These are phyloP conservation scores for Centrocercus urophasianus DNA, from an alignment of 2,113 vertebrate genomes.

Conservation along the genomic window DNA sequence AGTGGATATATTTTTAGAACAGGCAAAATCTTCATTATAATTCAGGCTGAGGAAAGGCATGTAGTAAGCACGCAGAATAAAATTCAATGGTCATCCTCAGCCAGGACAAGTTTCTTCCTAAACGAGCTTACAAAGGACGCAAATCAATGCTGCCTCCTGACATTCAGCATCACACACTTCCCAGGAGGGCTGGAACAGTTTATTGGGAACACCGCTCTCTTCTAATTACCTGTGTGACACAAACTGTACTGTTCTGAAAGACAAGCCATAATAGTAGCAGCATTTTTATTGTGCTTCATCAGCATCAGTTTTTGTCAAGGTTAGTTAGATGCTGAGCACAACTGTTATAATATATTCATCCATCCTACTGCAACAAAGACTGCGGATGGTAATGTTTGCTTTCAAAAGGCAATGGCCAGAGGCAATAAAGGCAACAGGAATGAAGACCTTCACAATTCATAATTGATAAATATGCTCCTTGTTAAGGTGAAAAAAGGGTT, in stretches of 20 bases:
- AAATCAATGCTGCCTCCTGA: conserved; percentile 29
- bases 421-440: not conserved
- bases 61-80: not conserved
- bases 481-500: not conserved
- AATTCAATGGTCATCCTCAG: not conserved
- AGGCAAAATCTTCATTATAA: not conserved
- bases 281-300: conserved; percentile 18
- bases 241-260: conserved; percentile 13
- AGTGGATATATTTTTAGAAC: conserved; percentile 52
- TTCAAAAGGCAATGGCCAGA: not conserved
- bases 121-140: not conserved
- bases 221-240: conserved; percentile 28
- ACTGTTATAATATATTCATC: not conserved
- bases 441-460: not conserved
- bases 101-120: not conserved
- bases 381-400: not conserved
- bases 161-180: not conserved
- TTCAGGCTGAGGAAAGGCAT: not conserved
- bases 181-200: conserved; percentile 30
- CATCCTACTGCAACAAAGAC: not conserved
- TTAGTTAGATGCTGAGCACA: not conserved
- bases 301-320: conserved; percentile 47
- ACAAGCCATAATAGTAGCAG: not conserved
- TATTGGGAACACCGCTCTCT: conserved; percentile 13
- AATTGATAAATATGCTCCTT: not conserved